Conservation (phyloP, 1,140 invertebrate species). For the Aphis craccivora region DNA sequence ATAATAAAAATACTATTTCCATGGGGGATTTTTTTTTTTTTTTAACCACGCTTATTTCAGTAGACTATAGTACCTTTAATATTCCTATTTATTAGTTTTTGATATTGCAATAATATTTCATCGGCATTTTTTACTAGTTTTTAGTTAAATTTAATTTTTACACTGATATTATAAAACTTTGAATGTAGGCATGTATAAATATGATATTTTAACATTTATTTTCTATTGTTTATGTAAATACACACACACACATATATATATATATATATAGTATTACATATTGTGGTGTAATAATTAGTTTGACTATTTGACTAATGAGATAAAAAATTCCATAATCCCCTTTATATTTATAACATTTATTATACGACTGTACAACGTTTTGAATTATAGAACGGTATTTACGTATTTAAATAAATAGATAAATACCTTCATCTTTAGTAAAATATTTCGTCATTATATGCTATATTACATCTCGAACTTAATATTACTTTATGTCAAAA, state of each 20-base stretch:
- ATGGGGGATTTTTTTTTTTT: background rate
- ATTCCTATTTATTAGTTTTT: background rate
- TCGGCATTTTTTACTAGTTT: background rate
- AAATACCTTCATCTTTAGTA: background rate
- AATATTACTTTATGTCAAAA: background rate
- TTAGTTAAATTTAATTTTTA: background rate
- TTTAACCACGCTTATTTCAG: background rate
- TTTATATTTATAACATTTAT: background rate
- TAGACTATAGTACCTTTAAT: background rate
- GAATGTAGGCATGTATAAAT: background rate
- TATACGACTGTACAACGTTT: background rate
- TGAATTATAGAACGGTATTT: background rate
- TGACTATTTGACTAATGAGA: background rate
- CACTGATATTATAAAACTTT: background rate
- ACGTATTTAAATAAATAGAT: background rate
- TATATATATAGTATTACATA: background rate
- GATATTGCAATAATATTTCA: background rate
- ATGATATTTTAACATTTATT: background rate
- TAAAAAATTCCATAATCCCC: background rate
- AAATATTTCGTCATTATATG: background rate
- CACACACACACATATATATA: background rate
- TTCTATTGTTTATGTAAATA: background rate
- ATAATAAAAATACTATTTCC: background rate
- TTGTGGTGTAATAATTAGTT: background rate
- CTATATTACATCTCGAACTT: background rate